Base-by-base conservation (phyloP, 2,797 vertebrate species). In the Anguilla marmorata region DNA sequence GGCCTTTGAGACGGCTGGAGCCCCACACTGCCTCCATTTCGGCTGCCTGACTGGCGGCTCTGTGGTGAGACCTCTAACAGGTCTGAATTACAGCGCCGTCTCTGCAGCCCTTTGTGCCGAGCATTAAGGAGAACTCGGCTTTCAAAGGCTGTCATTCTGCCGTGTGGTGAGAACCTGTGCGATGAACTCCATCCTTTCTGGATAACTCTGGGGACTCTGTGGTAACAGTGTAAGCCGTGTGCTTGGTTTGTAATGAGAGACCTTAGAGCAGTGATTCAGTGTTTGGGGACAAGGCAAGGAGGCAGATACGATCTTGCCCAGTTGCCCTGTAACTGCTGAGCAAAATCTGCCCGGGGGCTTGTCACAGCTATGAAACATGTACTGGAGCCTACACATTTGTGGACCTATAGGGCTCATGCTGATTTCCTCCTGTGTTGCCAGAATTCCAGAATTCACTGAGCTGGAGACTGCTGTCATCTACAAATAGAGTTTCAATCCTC, bases 131-230 rank as follows among this genome's bases (percentile, higher is more conserved):
- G 41, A 82, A 45, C 76, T 45, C 76, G 3, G 79, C 79, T 82
- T 82, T 82, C 41, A 50, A 82, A 50, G 41, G 41, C 79, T 50
- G 21, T 82, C 79, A 24, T 21, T 82, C 45, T 50, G 24, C 41
- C 2, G 41, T 24, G 79, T 50, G 21, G 79, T n/a, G 45, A 82
- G 19, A 80, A 48, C 79, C 19, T 50, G 45, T 50, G 45, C n/a
- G 50, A 50, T 50, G 45, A 48, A 82, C 24, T 45, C 79, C 45
- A n/a, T n/a, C 21, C 45, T 79, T 50, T 50, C 79, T 48, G 79
- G 41, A 48, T 24, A 82, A 82, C 79, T 48, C 79, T 82, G 79
- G 79, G 79, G 45, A 82, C 79, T 50, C 6, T 41, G 79, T 82
- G 45, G 79, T 50, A 82, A 50, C 45, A 50, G 79, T n/a, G 79